Conservation (phyloP, 2,888 invertebrate genomes). For the Eristalis arbustorum region DNA sequence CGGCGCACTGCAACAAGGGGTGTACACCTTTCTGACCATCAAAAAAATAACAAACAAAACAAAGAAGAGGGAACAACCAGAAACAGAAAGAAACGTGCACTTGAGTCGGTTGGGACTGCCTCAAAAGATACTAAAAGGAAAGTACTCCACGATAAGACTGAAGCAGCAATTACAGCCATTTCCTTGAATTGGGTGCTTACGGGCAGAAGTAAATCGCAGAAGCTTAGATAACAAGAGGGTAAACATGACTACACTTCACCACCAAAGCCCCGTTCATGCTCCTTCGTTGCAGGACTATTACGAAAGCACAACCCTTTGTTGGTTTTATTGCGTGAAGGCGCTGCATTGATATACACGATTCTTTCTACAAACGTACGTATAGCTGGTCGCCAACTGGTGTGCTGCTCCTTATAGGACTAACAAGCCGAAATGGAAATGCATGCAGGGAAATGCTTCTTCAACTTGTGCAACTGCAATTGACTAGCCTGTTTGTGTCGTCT, state of each 20-base stretch:
- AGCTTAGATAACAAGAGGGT: conserved; percentile 64
- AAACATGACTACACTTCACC: conserved; percentile 61
- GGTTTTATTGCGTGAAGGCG: conserved; percentile 32
- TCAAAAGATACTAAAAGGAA: conserved; percentile 25
- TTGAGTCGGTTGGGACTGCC: neutral
- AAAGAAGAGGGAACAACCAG: neutral
- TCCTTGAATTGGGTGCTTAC: conserved; percentile 62
- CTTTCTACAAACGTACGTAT: neutral
- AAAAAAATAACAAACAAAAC: neutral
- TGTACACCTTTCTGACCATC: conserved; percentile 20
- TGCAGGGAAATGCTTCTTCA: conserved; percentile 42
- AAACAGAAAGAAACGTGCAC: conserved; percentile 23
- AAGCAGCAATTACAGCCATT: conserved; percentile 63
- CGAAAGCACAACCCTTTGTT: conserved; percentile 11
- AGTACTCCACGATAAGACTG: conserved; percentile 50
- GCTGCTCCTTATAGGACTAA: conserved; percentile 54
- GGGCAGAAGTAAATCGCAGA: conserved; percentile 58
- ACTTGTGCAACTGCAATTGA: conserved; percentile 41
- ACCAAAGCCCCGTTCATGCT: conserved; percentile 31
- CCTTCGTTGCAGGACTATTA: conserved; percentile 33
- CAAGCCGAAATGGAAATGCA: conserved; percentile 64
- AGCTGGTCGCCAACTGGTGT: neutral
- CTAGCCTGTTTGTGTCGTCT: conserved; percentile 21
- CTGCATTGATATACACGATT: neutral
- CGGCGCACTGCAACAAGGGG: neutral